phyloP scores from a whole-genome alignment of 2,113 vertebrate genomes.

The Diadophis punctatus region DNA sequence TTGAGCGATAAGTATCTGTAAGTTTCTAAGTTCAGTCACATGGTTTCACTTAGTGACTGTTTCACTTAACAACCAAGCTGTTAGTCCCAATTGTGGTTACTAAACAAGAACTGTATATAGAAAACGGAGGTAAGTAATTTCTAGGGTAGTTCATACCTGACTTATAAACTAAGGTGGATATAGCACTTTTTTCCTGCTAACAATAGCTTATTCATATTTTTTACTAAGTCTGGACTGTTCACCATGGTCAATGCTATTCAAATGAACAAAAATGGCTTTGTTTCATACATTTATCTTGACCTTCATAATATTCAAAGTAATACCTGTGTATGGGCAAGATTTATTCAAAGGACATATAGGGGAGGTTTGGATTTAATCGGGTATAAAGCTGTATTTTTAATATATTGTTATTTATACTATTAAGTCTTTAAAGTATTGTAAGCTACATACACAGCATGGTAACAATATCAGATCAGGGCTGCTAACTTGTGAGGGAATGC shows the following conservation, averaged over 20 bases:
- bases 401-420: background rate
- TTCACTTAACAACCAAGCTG: background rate
- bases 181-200: background rate
- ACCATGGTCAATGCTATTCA: background rate
- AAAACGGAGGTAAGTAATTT: background rate
- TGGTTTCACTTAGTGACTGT: background rate
- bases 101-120: background rate
- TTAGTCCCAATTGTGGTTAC: background rate
- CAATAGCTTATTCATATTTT: background rate
- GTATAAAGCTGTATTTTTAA: background rate
- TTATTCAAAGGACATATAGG: background rate
- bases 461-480: background rate
- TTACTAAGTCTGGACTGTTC: background rate
- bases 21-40: background rate
- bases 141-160: background rate
- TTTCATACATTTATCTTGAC: background rate
- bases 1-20: background rate
- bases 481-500: background rate
- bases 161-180: background rate
- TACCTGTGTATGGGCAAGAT: background rate
- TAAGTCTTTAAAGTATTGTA: background rate
- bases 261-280: background rate
- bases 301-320: background rate
- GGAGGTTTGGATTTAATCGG: background rate
- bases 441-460: background rate